A percentile compares a stretch with the other conserved stretches of the same genome.
phyloP scores from a whole-genome alignment of 1,140 invertebrate genomes.

The Zaprionus capensis region DNA sequence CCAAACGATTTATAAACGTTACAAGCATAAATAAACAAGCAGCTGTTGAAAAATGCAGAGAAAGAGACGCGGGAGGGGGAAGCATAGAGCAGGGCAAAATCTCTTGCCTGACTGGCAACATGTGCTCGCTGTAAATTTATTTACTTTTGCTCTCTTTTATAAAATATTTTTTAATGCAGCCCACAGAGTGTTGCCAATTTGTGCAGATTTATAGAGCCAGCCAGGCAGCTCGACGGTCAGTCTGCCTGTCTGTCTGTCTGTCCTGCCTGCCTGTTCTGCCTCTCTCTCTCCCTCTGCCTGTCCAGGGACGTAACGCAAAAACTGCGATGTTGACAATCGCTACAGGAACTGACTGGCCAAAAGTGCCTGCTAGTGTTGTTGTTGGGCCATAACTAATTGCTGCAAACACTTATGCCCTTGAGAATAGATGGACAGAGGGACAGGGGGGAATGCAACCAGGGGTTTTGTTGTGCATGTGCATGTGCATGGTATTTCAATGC shows the following conservation, averaged over 20 bases:
- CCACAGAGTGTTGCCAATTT: slow-evolving; percentile 79
- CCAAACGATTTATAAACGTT: slow-evolving; percentile 81
- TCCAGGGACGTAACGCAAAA: slow-evolving; percentile 35
- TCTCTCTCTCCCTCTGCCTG: neutral
- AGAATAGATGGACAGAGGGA: neutral
- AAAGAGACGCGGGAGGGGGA: neutral
- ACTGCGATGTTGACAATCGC: slow-evolving; percentile 74
- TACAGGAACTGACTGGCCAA: slow-evolving; percentile 69
- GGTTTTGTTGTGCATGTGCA: slow-evolving; percentile 13
- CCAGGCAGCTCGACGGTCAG: neutral
- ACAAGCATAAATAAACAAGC: slow-evolving; percentile 80
- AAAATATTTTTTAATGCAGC: slow-evolving; percentile 82
- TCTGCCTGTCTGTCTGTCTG: neutral
- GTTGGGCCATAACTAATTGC: slow-evolving; percentile 76
- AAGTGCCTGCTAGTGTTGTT: slow-evolving; percentile 49
- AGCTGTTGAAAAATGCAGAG: slow-evolving; percentile 61
- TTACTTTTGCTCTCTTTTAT: slow-evolving; percentile 79
- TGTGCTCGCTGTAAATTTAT: slow-evolving; percentile 76
- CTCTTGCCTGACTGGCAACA: slow-evolving; percentile 60
- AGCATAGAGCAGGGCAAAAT: neutral
- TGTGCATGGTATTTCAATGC: slow-evolving; percentile 36
- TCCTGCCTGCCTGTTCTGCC: neutral
- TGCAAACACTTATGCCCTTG: slow-evolving; percentile 63
- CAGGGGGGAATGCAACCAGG: neutral
- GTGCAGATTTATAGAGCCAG: slow-evolving; percentile 78